A percentile compares a stretch with the other conserved stretches of the same genome.
These are phyloP conservation scores for Campylomormyrus numenius DNA, from an alignment of 2,113 vertebrate species.

Conservation along the genomic window DNA sequence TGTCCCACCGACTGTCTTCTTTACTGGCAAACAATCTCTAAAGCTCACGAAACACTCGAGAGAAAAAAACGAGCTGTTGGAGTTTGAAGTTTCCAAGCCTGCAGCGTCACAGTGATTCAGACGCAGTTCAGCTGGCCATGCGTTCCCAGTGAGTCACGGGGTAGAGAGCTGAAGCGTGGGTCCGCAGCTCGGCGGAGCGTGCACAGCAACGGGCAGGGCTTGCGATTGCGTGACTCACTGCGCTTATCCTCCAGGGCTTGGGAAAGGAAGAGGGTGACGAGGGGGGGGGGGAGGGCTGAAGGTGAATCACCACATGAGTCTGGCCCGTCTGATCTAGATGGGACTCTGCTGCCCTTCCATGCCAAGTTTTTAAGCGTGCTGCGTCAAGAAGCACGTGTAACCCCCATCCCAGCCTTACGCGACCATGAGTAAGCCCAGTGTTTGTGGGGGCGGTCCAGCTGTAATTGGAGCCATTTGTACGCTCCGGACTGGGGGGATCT, in stretches of 20 bases:
- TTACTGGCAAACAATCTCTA: background rate
- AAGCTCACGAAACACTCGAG: background rate
- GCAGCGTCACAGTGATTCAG: background rate
- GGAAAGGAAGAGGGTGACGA: background rate
- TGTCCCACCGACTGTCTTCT: background rate
- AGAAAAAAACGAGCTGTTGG: background rate
- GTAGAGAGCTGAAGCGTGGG: background rate
- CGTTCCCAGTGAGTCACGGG: background rate
- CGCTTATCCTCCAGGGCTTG: constrained; percentile 4
- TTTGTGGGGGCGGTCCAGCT: background rate
- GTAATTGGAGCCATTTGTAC: background rate
- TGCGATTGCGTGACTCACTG: background rate
- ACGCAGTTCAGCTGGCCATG: background rate
- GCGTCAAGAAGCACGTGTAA: background rate
- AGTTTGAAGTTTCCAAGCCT: background rate
- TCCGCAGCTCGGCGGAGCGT: background rate
- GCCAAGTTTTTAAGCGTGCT: background rate
- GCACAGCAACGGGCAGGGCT: background rate
- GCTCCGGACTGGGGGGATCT: background rate
- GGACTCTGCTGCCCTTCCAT: background rate
- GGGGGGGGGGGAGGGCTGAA: background rate
- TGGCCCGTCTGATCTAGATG: background rate
- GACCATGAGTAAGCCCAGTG: background rate
- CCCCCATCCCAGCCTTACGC: background rate
- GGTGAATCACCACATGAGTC: constrained; percentile 13